Evolutionary conservation across 2,888 invertebrate species (phyloP), one percentile per base, ranked within the genome.

Genomic region (Automeris io): DNA sequence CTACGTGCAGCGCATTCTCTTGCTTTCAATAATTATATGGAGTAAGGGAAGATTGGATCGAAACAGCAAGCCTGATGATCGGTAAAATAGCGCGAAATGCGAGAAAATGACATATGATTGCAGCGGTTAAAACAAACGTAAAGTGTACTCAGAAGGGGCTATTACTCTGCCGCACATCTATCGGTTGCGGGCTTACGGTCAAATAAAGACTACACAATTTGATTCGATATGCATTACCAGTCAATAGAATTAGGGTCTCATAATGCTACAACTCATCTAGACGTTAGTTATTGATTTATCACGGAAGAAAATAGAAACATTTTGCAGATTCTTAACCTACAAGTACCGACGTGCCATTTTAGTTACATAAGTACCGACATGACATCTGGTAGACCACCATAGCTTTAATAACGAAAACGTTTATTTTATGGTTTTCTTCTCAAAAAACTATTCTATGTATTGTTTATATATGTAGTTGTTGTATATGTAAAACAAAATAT

Each of bases 21-120:
- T 48, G 63, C 57, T 61, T 64, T 61, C 63, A 68, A 67, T 39
- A 39, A 39, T 39, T 35, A 46, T 37, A 37, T 40, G 36, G 39
- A 33, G 42, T 60, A 56, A 58, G 57, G 58, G 57, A 48, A 42
- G 60, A 54, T 54, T 53, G 49, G 51, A 61, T 62, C 60, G 52
- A 51, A 60, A 57, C 55, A 58, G 51, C 52, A n/a, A n/a, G 51
- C 49, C 43, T 67, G 72, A 70, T 70, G 66, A 56, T 57, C 64
- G 58, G 62, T 54, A 65, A 73, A 74, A 71, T 61, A 62, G 66
- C 64, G 70, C 67, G 66, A 73, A 76, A 73, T 61, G 64, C 65
- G 67, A 66, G 71, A 69, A 77, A 77, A 79, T 76, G 65, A 74
- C 70, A 64, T 70, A 73, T 73, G 74, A 79, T 79, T 79, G 74